These are phyloP conservation scores for Alces alces DNA, from an alignment of 2,113 vertebrate species.

Conservation along the genomic window DNA sequence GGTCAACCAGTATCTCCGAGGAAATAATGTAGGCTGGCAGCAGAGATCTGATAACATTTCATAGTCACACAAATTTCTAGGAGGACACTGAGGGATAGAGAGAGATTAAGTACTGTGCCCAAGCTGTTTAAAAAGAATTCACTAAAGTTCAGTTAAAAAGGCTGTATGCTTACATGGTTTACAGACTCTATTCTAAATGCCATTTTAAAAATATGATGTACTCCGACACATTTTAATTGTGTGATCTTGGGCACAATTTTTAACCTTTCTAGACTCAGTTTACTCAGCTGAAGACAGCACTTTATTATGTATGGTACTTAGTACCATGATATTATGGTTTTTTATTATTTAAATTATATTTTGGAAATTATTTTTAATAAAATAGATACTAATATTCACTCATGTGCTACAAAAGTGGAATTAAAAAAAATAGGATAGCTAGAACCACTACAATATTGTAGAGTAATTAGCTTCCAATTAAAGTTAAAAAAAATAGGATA, in stretches of 20 bases:
- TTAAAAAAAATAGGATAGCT: background rate
- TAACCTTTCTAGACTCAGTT: background rate
- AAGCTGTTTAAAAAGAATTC: background rate
- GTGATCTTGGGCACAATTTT: background rate
- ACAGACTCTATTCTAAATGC: background rate
- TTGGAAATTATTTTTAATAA: constrained; percentile 5
- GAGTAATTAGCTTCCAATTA: background rate
- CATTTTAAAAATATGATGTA: background rate
- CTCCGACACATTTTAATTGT: background rate
- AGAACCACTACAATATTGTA: background rate
- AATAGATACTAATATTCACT: background rate
- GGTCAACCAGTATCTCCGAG: background rate
- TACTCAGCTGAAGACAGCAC: background rate
- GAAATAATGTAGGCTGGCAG: background rate
- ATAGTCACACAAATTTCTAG: background rate
- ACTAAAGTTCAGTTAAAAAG: background rate
- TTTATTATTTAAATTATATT: background rate
- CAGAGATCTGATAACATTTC: background rate
- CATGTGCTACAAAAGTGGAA: background rate
- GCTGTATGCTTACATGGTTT: background rate
- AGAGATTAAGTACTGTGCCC: background rate
- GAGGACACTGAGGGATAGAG: background rate
- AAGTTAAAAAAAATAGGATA: background rate
- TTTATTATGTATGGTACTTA: background rate
- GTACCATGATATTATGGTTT: background rate